Evolutionary conservation across 2,797 vertebrate species (phyloP).

Genomic region (Anolis apletophallus): DNA sequence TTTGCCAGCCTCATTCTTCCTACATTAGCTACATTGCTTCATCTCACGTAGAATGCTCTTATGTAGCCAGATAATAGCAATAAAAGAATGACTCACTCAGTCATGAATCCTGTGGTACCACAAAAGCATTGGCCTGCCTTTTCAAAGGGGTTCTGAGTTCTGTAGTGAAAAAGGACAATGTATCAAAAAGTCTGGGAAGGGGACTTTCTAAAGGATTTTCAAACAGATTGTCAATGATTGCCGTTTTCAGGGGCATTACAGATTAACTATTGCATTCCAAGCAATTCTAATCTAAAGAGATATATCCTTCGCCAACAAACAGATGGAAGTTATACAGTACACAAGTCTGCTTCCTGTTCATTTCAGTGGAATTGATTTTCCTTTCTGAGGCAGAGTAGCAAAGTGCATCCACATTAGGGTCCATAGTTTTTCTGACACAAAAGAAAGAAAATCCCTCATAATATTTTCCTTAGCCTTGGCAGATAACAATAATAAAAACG

Average conservation of each 20-base stretch:
- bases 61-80: slow-evolving; percentile 44
- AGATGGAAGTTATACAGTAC: neutral
- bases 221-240: slow-evolving; percentile 2
- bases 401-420: neutral
- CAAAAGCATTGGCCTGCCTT: slow-evolving; percentile 23
- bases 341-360: neutral
- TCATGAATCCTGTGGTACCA: slow-evolving; percentile 39
- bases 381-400: neutral
- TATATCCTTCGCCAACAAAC: neutral
- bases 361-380: neutral
- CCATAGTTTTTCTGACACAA: neutral
- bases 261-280: neutral
- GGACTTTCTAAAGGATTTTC: neutral
- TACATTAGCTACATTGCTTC: slow-evolving; percentile 24
- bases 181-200: neutral
- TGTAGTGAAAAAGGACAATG: neutral
- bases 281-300: neutral
- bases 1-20: slow-evolving; percentile 35
- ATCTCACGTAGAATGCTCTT: slow-evolving; percentile 43
- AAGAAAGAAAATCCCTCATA: neutral
- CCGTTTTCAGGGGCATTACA: slow-evolving; percentile 20
- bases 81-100: slow-evolving; percentile 40
- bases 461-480: neutral
- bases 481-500: neutral
- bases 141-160: slow-evolving; percentile 7